These are phyloP conservation scores for Bos javanicus DNA, from an alignment of 2,113 vertebrate species.

Conservation along the genomic window DNA sequence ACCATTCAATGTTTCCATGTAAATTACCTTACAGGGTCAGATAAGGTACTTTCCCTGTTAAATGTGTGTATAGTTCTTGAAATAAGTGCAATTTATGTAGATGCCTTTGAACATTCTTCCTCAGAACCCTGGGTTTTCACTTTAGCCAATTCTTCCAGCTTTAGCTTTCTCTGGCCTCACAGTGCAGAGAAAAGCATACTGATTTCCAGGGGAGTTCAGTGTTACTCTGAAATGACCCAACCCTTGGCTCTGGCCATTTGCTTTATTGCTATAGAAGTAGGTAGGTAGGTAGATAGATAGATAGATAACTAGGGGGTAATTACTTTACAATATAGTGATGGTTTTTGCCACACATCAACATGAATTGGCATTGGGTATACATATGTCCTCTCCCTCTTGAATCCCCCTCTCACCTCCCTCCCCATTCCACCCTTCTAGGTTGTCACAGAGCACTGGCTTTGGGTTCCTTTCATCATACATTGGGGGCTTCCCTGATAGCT, in stretches of 20 bases:
- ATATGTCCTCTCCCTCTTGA: neutral
- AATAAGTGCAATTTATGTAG: neutral
- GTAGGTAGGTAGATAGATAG: neutral
- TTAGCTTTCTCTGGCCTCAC: neutral
- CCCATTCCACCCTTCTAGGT: neutral
- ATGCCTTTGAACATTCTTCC: neutral
- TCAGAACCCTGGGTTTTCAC: neutral
- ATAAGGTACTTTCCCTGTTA: neutral
- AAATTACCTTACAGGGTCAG: neutral
- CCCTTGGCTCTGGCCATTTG: neutral
- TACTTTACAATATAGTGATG: neutral
- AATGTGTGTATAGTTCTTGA: neutral
- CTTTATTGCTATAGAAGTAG: neutral
- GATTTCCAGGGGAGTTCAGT: neutral
- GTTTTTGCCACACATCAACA: neutral
- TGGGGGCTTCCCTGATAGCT: neutral
- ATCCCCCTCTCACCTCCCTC: neutral
- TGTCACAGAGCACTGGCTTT: neutral
- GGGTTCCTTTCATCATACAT: neutral
- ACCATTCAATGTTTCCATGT: neutral
- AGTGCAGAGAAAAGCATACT: neutral
- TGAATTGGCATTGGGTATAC: neutral
- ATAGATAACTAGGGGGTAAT: neutral
- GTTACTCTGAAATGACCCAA: neutral
- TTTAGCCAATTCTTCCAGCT: neutral